These are phyloP conservation scores for Bombus waltoni DNA, from an alignment of 1,140 invertebrate species.

Conservation along the genomic window DNA sequence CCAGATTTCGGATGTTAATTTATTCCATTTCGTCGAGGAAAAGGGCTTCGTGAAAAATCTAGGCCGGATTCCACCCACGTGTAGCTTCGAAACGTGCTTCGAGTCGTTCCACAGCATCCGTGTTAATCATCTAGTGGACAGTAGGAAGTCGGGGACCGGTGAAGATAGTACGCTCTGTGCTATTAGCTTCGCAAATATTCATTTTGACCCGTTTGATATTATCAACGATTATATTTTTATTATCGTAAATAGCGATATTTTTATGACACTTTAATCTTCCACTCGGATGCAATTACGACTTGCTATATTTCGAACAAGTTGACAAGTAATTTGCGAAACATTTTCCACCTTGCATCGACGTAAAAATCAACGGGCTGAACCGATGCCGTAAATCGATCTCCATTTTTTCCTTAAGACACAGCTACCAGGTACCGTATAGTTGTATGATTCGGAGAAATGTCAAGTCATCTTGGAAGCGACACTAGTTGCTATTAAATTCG, in stretches of 20 bases:
- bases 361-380: not conserved
- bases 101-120: not conserved
- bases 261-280: no score
- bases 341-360: not conserved
- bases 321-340: not conserved
- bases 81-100: conserved; percentile 5
- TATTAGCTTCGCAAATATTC: not conserved
- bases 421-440: no score
- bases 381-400: not conserved
- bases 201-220: not conserved
- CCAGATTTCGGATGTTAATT: conserved; percentile 30
- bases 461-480: not conserved
- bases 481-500: not conserved
- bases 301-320: not conserved
- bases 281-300: no score
- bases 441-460: not conserved
- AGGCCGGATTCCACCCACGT: not conserved
- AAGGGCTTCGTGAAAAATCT: conserved; percentile 21
- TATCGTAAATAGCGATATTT: no score
- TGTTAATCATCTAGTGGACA: conserved; percentile 14
- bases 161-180: not conserved
- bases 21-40: conserved; percentile 31
- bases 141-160: not conserved
- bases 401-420: not conserved
- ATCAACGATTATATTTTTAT: no score